Evolutionary conservation across 1,140 invertebrate genomes (phyloP).

Genomic region (Steinernema khuongi): DNA sequence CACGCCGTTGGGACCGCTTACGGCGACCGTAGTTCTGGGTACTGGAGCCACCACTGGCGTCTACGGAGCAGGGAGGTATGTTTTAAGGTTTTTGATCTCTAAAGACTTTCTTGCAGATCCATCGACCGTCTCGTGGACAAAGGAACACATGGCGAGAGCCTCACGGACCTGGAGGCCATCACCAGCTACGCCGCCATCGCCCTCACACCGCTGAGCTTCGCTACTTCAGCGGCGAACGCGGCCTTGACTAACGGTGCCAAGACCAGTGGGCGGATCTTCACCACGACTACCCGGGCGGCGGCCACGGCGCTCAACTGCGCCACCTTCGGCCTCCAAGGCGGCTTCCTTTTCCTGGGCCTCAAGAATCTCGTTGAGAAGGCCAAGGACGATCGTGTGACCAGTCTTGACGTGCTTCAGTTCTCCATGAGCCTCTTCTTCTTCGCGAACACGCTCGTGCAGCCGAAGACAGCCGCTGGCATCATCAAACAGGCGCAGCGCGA

Average conservation of each 20-base stretch:
- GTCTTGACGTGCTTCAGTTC: conserved; percentile 18
- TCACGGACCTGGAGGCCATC: background rate
- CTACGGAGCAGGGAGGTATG: conserved; percentile 13
- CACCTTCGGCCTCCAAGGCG: background rate
- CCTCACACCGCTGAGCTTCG: conserved; percentile 14
- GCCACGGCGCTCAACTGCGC: conserved; percentile 13
- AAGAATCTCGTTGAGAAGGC: conserved; percentile 16
- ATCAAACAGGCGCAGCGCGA: conserved; percentile 18
- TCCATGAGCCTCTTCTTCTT: conserved; percentile 22
- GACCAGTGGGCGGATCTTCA: conserved; percentile 17
- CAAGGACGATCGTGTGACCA: background rate
- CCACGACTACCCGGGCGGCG: background rate
- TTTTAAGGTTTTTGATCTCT: background rate
- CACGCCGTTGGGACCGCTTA: conserved; percentile 11
- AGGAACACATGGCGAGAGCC: conserved; percentile 20
- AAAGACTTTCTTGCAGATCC: background rate
- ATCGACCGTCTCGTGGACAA: conserved; percentile 19
- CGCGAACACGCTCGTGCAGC: conserved; percentile 19
- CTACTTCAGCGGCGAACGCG: background rate
- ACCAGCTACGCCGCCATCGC: background rate
- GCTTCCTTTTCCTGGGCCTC: background rate
- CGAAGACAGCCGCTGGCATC: conserved; percentile 15
- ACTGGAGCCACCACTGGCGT: background rate
- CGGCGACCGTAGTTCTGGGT: background rate
- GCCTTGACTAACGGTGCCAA: conserved; percentile 1